These are phyloP conservation scores for Latrodectus geometricus DNA, from an alignment of 1,140 invertebrate genomes.

Conservation along the genomic window DNA sequence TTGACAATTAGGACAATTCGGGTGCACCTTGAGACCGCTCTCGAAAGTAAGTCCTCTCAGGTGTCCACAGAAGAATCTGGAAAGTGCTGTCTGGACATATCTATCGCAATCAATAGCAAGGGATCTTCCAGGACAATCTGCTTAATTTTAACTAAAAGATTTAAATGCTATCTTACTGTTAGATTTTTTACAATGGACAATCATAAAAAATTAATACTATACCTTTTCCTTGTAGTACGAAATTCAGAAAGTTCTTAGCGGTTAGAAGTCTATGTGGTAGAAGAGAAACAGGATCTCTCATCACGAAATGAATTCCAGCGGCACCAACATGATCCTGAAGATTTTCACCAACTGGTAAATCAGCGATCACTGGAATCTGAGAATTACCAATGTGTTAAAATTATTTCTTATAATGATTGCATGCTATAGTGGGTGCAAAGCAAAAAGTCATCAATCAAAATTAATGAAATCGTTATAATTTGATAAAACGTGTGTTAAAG, in stretches of 20 bases:
- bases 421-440: not conserved
- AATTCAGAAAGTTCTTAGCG: slow-evolving; percentile 23
- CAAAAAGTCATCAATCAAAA: not conserved
- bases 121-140: too few relatives aligned
- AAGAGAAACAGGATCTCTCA: slow-evolving; percentile 83
- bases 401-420: not conserved
- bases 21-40: too few relatives aligned
- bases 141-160: not conserved
- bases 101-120: too few relatives aligned
- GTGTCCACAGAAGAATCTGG: too few relatives aligned
- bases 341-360: slow-evolving; percentile 70
- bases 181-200: not conserved
- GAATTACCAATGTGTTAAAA: not conserved
- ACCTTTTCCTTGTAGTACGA: slow-evolving; percentile 45
- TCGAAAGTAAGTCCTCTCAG: too few relatives aligned
- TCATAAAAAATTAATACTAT: not conserved
- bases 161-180: not conserved
- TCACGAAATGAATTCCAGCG: slow-evolving; percentile 84
- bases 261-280: slow-evolving; percentile 69
- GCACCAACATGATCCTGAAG: slow-evolving; percentile 79
- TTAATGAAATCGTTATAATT: too few relatives aligned
- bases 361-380: slow-evolving; percentile 65
- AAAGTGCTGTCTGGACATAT: too few relatives aligned
- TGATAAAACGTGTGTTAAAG: too few relatives aligned
- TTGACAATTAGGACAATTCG: too few relatives aligned